These are phyloP conservation scores for Benthosema pterotum DNA, from an alignment of 2,797 vertebrate genomes.

Conservation along the genomic window DNA sequence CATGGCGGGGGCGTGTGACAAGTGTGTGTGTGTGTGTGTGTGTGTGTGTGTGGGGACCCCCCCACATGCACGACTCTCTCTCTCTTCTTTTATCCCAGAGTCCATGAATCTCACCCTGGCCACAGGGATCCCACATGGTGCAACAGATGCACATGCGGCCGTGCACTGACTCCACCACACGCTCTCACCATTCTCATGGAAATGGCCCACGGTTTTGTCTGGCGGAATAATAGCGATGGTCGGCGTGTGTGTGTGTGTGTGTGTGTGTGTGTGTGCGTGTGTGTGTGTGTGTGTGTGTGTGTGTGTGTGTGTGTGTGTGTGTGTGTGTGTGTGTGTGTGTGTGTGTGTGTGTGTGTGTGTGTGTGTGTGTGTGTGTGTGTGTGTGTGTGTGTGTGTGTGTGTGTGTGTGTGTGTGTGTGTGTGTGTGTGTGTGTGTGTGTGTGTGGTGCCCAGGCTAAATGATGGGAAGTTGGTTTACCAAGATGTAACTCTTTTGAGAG, in stretches of 20 bases:
- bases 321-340: constrained; percentile 15
- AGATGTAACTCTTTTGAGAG: no score
- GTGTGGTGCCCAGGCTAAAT: no score
- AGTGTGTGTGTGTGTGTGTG: no score
- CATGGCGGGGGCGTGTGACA: no score
- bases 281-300: constrained; percentile 21
- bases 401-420: no score
- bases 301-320: constrained; percentile 9
- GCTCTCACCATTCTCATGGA: constrained; percentile 74
- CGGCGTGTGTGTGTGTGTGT: constrained; percentile 40
- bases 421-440: no score
- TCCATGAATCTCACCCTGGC: constrained; percentile 3
- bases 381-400: no score
- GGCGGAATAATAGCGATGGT: constrained; percentile 60
- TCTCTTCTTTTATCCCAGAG: neutral
- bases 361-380: constrained; percentile 40
- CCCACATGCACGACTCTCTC: neutral
- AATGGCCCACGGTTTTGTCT: constrained; percentile 68
- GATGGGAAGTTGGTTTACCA: no score
- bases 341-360: constrained; percentile 35
- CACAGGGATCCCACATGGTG: constrained; percentile 54
- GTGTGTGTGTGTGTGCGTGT: neutral
- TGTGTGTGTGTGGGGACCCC: neutral
- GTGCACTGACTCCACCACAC: constrained; percentile 58
- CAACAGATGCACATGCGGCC: constrained; percentile 74